Evolutionary conservation across 2,888 invertebrate species (phyloP), one percentile per base, ranked within the genome.

Genomic region (Pyrochroa serraticornis): DNA sequence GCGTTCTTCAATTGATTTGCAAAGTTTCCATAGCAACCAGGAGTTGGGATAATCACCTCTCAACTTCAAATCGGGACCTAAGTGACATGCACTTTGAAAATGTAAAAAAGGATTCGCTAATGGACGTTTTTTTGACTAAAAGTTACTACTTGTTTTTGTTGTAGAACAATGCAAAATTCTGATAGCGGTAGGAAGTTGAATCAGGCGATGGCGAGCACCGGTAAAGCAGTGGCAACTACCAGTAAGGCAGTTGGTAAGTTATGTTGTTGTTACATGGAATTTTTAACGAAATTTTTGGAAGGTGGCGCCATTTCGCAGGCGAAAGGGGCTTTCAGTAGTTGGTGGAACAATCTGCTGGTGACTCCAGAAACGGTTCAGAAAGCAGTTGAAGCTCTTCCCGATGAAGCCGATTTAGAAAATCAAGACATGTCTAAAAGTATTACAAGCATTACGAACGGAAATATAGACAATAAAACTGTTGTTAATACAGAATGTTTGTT

Each of bases 151-250:
- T n/a, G n/a, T n/a, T 36, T 53, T 58, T 61, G 60, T 77, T 80
- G 34, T 74, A 96, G 96, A 75, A 93, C 95, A 12, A 94, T 97
- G 91, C 94, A 95, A 71, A 94, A 90, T 72, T 92, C 94, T 34
- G 97, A 97, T 79, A 89, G 95, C 67, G 96, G 96, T 0, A 85
- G 95, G 50, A 95, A 95, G 79, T 84, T 97, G 60, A 95, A 95
- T 71, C 94, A 95, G 75, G 96, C 96, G 0, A 93, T 97, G 77
- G 89, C 89, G 48, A 91, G 90, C 60, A 96, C 97, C 1, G 94
- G 95, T 30, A 87, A 93, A 71, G 95, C 93, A 31, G 95, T 97
- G 44, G 92, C 87, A 8, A 88, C 89, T 14, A 90, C 89, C 6
- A 87, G 89, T 50, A 87, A 88, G 80, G 90, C 85, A 68, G 89